phyloP scores from a whole-genome alignment of 2,888 invertebrate species.

The Campoplex nolae region DNA sequence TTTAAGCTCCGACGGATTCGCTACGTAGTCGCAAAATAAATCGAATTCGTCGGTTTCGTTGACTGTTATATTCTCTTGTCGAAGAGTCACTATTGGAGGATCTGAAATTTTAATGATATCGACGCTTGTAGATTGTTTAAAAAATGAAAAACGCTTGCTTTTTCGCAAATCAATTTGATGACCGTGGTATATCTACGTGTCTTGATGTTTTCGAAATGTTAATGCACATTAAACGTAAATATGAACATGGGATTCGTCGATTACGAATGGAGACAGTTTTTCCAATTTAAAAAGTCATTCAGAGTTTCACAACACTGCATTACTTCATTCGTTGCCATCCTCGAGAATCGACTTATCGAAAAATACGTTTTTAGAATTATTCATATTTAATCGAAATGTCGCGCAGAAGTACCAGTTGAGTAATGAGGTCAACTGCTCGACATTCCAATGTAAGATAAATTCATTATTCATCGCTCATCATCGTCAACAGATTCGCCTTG shows the following conservation, averaged over 20 bases:
- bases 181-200: background rate
- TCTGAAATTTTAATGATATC: constrained; percentile 86
- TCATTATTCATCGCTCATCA: constrained; percentile 24
- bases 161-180: background rate
- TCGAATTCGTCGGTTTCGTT: constrained; percentile 91
- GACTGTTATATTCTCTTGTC: constrained; percentile 91
- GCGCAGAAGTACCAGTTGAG: background rate
- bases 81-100: constrained; percentile 93
- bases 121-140: background rate
- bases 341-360: background rate
- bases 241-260: background rate
- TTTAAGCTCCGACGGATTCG: constrained; percentile 93
- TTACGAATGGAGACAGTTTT: background rate
- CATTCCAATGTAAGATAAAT: constrained; percentile 1
- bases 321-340: background rate
- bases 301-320: background rate
- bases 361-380: background rate
- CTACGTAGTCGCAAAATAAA: constrained; percentile 92
- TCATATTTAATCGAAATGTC: background rate
- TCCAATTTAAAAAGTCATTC: background rate
- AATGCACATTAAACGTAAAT: background rate
- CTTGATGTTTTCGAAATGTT: background rate
- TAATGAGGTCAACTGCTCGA: background rate
- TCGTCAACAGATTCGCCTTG: background rate
- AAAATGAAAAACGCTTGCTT: background rate